A percentile compares a stretch with the other conserved stretches of the same genome.
Conservation (phyloP, 2,797 vertebrate species). For the Semotilus atromaculatus region DNA sequence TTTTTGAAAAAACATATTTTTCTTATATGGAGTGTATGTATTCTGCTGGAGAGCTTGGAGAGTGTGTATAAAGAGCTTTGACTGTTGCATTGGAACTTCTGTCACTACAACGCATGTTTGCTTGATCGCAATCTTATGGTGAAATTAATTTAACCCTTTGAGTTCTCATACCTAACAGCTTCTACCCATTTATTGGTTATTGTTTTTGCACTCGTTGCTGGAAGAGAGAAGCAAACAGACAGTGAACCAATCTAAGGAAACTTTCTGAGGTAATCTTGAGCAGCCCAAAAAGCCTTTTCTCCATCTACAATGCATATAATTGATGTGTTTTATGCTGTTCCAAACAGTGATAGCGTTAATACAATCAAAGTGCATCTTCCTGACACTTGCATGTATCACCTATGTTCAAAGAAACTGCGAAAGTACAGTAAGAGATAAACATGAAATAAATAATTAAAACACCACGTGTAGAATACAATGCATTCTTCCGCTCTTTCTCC, state of each 20-base stretch:
- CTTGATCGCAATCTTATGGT: constrained; percentile 32
- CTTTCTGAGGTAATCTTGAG: constrained; percentile 16
- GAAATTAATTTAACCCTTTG: constrained; percentile 44
- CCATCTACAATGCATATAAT: constrained; percentile 26
- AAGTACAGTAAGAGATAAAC: constrained; percentile 45
- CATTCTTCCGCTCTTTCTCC: constrained; percentile 30
- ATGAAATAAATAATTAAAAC: constrained; percentile 56
- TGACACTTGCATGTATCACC: constrained; percentile 52
- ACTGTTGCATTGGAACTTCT: constrained; percentile 31
- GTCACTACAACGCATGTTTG: constrained; percentile 34
- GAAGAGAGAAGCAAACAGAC: constrained; percentile 1
- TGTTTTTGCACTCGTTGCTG: constrained; percentile 13
- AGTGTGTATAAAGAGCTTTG: constrained; percentile 20
- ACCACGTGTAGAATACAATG: constrained; percentile 51
- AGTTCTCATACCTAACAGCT: background rate
- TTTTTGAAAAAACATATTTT: constrained; percentile 53
- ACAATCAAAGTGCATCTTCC: constrained; percentile 60
- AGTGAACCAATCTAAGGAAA: constrained; percentile 31
- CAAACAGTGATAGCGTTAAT: constrained; percentile 16
- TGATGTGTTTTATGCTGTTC: background rate
- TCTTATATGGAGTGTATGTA: constrained; percentile 40
- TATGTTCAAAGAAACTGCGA: constrained; percentile 49
- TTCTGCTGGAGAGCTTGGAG: constrained; percentile 19
- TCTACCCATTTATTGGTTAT: background rate
- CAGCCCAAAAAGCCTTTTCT: constrained; percentile 10